These are phyloP conservation scores for Drosophila ficusphila DNA, from an alignment of 1,140 invertebrate species.

Conservation along the genomic window DNA sequence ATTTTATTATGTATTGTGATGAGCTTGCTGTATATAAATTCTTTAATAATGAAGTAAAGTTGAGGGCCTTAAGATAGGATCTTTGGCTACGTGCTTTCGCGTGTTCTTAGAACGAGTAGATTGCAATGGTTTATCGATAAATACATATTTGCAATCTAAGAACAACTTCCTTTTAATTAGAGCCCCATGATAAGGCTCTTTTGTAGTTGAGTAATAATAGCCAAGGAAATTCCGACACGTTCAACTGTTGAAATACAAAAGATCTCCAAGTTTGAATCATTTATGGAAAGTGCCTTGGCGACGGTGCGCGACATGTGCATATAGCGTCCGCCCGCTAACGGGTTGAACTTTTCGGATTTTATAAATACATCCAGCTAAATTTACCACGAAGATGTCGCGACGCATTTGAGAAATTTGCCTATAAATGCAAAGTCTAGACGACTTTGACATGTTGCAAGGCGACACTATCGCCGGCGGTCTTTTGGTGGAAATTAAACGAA, in stretches of 20 bases:
- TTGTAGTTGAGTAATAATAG: constrained; percentile 6
- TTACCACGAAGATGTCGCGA: constrained; percentile 71
- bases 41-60: not conserved
- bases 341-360: constrained; percentile 63
- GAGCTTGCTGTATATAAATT: not conserved
- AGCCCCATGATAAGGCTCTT: not conserved
- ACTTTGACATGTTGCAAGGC: constrained; percentile 59
- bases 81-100: not conserved
- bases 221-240: constrained; percentile 44
- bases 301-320: constrained; percentile 39
- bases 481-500: constrained; percentile 25
- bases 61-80: not conserved
- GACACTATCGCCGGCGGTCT: constrained; percentile 38
- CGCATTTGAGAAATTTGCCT: constrained; percentile 63
- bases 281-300: not conserved
- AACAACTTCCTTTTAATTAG: constrained; percentile 18
- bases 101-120: not conserved
- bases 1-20: too few species aligned
- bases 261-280: constrained; percentile 40
- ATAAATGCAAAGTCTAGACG: constrained; percentile 65
- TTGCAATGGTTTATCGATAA: not conserved
- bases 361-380: constrained; percentile 69
- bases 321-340: constrained; percentile 23
- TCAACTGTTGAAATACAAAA: constrained; percentile 31
- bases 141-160: constrained; percentile 1